Base-by-base conservation (phyloP, 2,888 invertebrate species). In the Drosophila tanythrix region DNA sequence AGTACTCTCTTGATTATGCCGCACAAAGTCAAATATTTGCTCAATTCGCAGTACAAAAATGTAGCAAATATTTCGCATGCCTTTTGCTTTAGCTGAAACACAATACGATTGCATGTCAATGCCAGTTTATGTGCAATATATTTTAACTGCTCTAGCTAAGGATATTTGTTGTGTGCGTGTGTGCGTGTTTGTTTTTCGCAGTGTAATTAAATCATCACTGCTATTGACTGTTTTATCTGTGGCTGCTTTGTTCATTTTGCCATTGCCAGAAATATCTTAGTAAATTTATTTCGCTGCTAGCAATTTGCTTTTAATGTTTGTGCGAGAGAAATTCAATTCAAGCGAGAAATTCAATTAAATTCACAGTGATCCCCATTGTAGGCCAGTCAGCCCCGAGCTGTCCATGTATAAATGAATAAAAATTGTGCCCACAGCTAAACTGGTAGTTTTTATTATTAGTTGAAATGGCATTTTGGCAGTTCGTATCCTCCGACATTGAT, bases 401-500 rank as follows among this genome's bases (percentile, higher is more conserved):
- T 38, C 27, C 50, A 27, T 58, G 43, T 52, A n/a, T 36, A 73
- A 65, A 77, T 74, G 74, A 73, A 77, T 74, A 68, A 76, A 76
- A 76, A 65, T 53, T 59, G 18, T 58, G 11, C 27, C 21, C 46
- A 50, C 53, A 50, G 50, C 53, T 33, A 40, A 3, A 50, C 25
- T 25, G 6, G 27, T 61, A 72, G 56, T 60, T 57, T 10, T 33
- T 60, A 53, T 8, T 35, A 29, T 58, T 60, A 61, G 61, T 59
- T 66, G 36, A 43, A 51, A 21, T 53, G 50, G 61, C 67, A 71
- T 21, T 57, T 76, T 76, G 60, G 46, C 67, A 76, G 60, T 67
- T 71, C 21, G 10, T 43, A 56, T 51, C 55, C 40, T 2, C 29
- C 5, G 33, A n/a, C 25, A 33, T 59, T 76, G 76, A 76, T 57